phyloP scores from a whole-genome alignment of 2,888 invertebrate genomes.

The Phasia obesa region DNA sequence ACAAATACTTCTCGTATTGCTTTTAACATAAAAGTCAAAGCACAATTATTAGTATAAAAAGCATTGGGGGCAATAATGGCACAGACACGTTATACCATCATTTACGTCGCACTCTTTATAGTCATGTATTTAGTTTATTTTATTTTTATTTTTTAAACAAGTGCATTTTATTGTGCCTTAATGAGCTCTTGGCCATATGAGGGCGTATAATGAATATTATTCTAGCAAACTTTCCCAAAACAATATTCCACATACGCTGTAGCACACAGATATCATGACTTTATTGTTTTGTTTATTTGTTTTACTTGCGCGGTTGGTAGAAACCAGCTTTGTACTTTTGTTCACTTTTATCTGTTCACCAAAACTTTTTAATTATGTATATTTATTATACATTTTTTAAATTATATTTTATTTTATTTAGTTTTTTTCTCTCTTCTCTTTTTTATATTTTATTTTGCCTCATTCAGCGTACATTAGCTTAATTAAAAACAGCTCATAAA shows the following conservation, averaged over 20 bases:
- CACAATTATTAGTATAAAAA: too few relatives aligned
- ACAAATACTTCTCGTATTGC: too few relatives aligned
- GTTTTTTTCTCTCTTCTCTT: not conserved
- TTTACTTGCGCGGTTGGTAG: not conserved
- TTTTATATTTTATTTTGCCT: not conserved
- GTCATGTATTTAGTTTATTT: too few relatives aligned
- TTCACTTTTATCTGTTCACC: slow-evolving; percentile 19
- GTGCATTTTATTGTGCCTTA: not conserved
- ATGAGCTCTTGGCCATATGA: not conserved
- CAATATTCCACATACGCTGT: not conserved
- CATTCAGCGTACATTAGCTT: slow-evolving; percentile 59
- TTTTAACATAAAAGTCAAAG: too few relatives aligned
- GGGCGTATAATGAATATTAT: not conserved
- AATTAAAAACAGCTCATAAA: slow-evolving; percentile 68
- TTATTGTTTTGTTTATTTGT: not conserved
- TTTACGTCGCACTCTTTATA: too few relatives aligned
- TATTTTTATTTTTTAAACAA: not conserved
- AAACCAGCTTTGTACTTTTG: slow-evolving; percentile 3
- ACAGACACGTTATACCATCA: too few relatives aligned
- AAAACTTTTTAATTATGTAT: slow-evolving; percentile 45
- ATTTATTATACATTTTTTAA: slow-evolving; percentile 37
- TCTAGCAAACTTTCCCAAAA: not conserved
- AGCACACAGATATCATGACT: not conserved
- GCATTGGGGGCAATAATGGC: too few relatives aligned
- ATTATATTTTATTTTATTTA: slow-evolving; percentile 6